These are phyloP conservation scores for Gobio gobio DNA, from an alignment of 2,113 vertebrate genomes.

Conservation along the genomic window DNA sequence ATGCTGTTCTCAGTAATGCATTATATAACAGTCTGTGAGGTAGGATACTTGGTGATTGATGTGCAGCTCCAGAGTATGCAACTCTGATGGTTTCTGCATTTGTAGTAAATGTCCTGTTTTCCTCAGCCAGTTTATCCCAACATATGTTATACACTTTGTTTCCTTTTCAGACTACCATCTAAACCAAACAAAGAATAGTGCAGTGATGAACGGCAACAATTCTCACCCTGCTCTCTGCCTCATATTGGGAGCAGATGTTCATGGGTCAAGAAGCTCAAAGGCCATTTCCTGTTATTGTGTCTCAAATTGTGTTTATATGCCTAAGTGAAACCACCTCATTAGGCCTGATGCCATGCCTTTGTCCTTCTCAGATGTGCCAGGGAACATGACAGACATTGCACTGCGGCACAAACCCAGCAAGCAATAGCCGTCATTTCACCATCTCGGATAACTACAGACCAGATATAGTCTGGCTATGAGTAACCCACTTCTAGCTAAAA, in stretches of 20 bases:
- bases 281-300: slow-evolving; percentile 56
- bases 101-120: not conserved
- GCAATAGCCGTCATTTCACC: too few species aligned
- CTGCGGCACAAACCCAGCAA: not conserved
- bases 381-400: not conserved
- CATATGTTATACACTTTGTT: slow-evolving; percentile 21
- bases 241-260: slow-evolving; percentile 55
- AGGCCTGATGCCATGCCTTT: slow-evolving; percentile 32
- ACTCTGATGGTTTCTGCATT: not conserved
- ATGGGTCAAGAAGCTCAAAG: slow-evolving; percentile 39
- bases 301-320: slow-evolving; percentile 56
- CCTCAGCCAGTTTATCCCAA: not conserved
- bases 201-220: slow-evolving; percentile 17
- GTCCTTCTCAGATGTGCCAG: slow-evolving; percentile 30
- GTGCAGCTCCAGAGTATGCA: not conserved
- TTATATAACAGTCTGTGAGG: not conserved
- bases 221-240: slow-evolving; percentile 10
- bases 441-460: too few species aligned
- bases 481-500: too few species aligned
- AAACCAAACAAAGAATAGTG: slow-evolving; percentile 22
- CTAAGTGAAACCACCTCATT: slow-evolving; percentile 51
- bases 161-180: slow-evolving; percentile 2
- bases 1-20: not conserved
- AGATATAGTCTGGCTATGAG: too few species aligned
- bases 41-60: not conserved